A percentile compares a stretch with the other conserved stretches of the same genome.
Conservation (phyloP, 2,888 invertebrate genomes). For the Scelioninae gen. 1 region DNA sequence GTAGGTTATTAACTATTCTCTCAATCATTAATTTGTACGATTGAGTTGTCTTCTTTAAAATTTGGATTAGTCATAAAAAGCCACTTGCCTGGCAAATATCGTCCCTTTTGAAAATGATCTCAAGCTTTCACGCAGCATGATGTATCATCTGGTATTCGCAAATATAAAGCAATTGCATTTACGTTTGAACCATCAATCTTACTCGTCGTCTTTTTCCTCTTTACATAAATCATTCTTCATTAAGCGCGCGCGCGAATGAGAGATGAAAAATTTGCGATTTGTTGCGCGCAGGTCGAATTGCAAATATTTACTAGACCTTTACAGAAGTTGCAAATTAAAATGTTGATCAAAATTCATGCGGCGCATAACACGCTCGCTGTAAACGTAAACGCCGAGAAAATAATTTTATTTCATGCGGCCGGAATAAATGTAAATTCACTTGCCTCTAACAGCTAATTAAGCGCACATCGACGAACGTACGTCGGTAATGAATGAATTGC, state of each 20-base stretch:
- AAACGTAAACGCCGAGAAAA: slow-evolving; percentile 55
- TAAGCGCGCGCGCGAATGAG: slow-evolving; percentile 39
- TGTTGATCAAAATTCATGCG: slow-evolving; percentile 49
- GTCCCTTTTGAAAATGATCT: slow-evolving; percentile 48
- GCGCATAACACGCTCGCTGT: slow-evolving; percentile 25
- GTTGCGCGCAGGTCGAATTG: slow-evolving; percentile 47
- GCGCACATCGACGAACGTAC: slow-evolving; percentile 60
- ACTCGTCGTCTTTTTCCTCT: slow-evolving; percentile 61
- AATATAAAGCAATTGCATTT: slow-evolving; percentile 64
- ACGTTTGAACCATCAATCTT: slow-evolving; percentile 58
- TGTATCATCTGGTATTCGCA: slow-evolving; percentile 54
- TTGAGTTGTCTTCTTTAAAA: slow-evolving; percentile 9
- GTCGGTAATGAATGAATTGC: slow-evolving; percentile 66
- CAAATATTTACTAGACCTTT: slow-evolving; percentile 46
- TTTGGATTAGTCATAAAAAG: slow-evolving; percentile 46
- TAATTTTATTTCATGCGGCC: slow-evolving; percentile 60
- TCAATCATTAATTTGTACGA: slow-evolving; percentile 17
- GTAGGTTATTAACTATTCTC: too few relatives aligned
- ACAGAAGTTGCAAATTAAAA: slow-evolving; percentile 56
- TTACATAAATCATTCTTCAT: slow-evolving; percentile 64
- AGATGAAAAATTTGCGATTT: slow-evolving; percentile 58
- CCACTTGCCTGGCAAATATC: slow-evolving; percentile 50
- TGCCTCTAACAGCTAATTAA: slow-evolving; percentile 66
- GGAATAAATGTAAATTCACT: slow-evolving; percentile 65
- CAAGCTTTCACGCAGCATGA: slow-evolving; percentile 48